Conservation (phyloP, 2,113 vertebrate genomes). For the Gallinago undulata region DNA sequence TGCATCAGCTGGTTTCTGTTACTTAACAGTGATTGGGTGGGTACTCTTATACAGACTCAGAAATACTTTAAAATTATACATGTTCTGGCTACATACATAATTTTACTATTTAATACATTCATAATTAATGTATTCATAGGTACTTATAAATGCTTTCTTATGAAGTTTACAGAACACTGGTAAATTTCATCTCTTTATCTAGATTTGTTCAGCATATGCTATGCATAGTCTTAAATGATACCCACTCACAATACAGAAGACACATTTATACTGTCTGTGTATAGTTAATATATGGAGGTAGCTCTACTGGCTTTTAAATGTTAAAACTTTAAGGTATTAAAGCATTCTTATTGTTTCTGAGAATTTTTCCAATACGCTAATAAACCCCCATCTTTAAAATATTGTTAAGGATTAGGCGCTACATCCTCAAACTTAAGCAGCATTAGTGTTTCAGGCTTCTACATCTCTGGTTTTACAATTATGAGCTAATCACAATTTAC, state of each 20-base stretch:
- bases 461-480: not conserved
- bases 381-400: not conserved
- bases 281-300: not conserved
- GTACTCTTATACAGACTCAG: not conserved
- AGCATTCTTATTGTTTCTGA: not conserved
- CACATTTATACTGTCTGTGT: not conserved
- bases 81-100: not conserved
- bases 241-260: not conserved
- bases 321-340: not conserved
- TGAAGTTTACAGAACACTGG: not conserved
- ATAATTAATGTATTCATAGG: not conserved
- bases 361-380: not conserved
- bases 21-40: not conserved
- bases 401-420: not conserved
- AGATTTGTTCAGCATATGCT: not conserved
- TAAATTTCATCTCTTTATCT: not conserved
- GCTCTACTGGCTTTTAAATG: not conserved
- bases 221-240: not conserved
- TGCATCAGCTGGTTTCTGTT: not conserved
- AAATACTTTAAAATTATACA: not conserved
- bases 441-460: not conserved
- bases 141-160: not conserved
- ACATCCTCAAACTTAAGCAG: constrained; percentile 2
- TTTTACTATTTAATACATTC: not conserved
- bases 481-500: constrained; percentile 42